Percentiles rank a stretch among this genome's conserved stretches.
Evolutionary conservation across 2,888 invertebrate species (phyloP).

Genomic region (Lymantria monacha): DNA sequence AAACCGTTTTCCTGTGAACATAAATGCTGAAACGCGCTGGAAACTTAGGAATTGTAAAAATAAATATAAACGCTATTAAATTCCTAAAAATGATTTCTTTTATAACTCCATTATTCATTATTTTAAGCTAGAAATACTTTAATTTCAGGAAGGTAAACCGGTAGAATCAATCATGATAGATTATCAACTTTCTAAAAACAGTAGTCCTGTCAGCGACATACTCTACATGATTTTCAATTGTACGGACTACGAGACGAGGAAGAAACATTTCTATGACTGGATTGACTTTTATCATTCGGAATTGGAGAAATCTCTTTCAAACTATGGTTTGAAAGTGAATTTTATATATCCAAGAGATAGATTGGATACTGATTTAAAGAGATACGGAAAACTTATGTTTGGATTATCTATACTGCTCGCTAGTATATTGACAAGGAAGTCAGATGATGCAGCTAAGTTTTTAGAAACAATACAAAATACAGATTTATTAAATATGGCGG

Average conservation of each 20-base stretch:
- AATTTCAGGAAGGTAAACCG: conserved; percentile 31
- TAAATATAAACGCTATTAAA: too few species aligned
- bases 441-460: conserved; percentile 26
- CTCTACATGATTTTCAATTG: conserved; percentile 41
- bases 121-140: not conserved
- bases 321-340: conserved; percentile 31
- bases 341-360: conserved; percentile 32
- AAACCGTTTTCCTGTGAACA: too few species aligned
- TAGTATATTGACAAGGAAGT: conserved; percentile 24
- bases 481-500: not conserved
- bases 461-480: conserved; percentile 15
- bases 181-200: conserved; percentile 42
- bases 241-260: conserved; percentile 38
- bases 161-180: conserved; percentile 45
- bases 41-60: too few species aligned
- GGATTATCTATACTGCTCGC: conserved; percentile 19
- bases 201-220: conserved; percentile 44
- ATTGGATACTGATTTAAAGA: conserved; percentile 36
- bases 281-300: conserved; percentile 39
- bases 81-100: too few species aligned
- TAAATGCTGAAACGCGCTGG: too few species aligned
- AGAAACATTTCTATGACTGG: conserved; percentile 38
- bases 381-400: conserved; percentile 30
- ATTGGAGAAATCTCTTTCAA: conserved; percentile 29
- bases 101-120: not conserved